Base-by-base conservation (phyloP, 1,140 invertebrate species). In the Sinella curviseta region DNA sequence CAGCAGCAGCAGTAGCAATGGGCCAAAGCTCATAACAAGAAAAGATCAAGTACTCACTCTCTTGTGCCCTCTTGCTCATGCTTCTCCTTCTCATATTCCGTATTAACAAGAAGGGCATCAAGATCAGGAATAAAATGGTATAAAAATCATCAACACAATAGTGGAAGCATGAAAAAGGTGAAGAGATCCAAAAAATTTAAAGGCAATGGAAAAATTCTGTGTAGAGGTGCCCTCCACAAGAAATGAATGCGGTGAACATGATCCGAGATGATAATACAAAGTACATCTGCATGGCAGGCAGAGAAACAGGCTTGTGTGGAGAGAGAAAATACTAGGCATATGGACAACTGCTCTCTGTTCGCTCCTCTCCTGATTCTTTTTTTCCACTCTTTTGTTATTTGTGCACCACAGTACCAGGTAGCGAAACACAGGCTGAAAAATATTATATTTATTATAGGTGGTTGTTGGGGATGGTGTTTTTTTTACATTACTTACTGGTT, bases 261-360 rank as follows among this genome's bases (percentile, higher is more conserved):
- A 48, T 48, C 39, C 8, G 8, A 48, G 8, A 12, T 48, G 39
- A 48, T 48, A 48, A 48, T 48, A 48, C 39, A 48, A 48, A 48
- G 57, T 65, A 65, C 57, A 65, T 65, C 57, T 65, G 57, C 57
- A 16, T 48, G 39, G n/a, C 39, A 48, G 8, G 20, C 39, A 48
- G n/a, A n/a, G n/a, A n/a, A n/a, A n/a, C n/a, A n/a, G n/a, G n/a
- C n/a, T n/a, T n/a, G n/a, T n/a, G n/a, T n/a, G n/a, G n/a, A n/a
- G n/a, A n/a, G n/a, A 14, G 65, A 8, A 31, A 30, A 65, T 12
- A 30, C 24, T 14, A 70, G 31, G 24, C 26, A 70, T 33, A 70
- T 70, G 65, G 65, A 70, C 65, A 70, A 30, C 31, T 70, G 65
- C 65, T 70, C n/a, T n/a, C n/a, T n/a, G n/a, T n/a, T n/a, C n/a